Base-by-base conservation (phyloP, 1,140 invertebrate genomes). In the Drosophila orena region DNA sequence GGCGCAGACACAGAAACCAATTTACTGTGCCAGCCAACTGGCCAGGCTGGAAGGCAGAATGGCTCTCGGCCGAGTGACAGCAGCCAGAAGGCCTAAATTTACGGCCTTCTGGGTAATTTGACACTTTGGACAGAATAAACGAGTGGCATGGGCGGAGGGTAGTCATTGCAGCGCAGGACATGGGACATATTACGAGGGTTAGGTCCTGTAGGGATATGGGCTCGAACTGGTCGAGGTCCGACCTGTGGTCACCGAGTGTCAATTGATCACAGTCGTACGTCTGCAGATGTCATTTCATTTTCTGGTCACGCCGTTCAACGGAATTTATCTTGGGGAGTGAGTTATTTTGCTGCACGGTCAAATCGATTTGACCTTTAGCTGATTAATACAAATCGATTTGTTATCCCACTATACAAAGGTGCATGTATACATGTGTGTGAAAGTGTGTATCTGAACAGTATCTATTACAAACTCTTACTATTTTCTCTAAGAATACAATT, bases 251-350 rank as follows among this genome's bases (percentile, higher is more conserved):
- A 62, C 62, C 75, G 73, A 66, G 73, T 77, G 81, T 86, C 81
- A 86, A 86, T 85, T 86, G 81, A 81, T 86, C 81, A 86, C 73
- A 74, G 81, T 70, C 49, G 68, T 86, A 74, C 49, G 68, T 86
- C 81, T 85, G 81, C 83, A 86, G 81, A 86, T 85, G 81, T 85
- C 81, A 85, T 81, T 81, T 85, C 81, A 86, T 85, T 86, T 86
- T 61, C 78, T 81, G 55, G 78, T 68, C 68, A 65, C 34, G 40
- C 62, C 59, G 17, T 30, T 44, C 47, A 47, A 53, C 61, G 81
- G 42, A 77, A 86, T 81, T 86, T 73, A 61, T 49, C 35, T 24
- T 10, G 42, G 55, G 27, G 47, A 38, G 57, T 69, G 58, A 50
- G 61, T 43, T 68, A 49, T 54, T 24, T 15, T 15, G 4, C 24